phyloP scores from a whole-genome alignment of 2,888 invertebrate genomes.

The Branchipolynoe longqiensis region DNA sequence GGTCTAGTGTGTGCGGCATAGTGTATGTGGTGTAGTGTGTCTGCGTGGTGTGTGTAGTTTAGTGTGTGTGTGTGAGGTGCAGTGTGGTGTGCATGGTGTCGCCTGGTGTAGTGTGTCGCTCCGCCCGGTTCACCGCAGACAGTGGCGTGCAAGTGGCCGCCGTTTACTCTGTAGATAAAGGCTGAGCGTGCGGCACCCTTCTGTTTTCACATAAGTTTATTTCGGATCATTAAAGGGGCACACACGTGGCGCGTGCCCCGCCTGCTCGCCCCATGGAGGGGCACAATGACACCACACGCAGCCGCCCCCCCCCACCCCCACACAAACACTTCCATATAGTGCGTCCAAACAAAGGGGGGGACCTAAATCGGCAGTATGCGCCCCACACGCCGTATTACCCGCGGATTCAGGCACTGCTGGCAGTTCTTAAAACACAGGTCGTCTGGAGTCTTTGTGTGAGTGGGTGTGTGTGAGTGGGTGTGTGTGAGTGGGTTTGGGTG shows the following conservation, averaged over 20 bases:
- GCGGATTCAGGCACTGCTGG: no score
- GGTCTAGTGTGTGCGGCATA: no score
- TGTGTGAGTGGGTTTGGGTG: neutral
- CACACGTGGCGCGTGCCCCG: neutral
- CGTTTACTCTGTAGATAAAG: constrained; percentile 19
- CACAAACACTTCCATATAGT: neutral
- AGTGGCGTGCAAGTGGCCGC: neutral
- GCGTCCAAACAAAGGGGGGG: no score
- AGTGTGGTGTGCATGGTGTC: neutral
- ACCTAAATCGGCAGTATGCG: no score
- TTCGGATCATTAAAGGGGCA: constrained; percentile 24
- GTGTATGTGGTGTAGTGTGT: no score
- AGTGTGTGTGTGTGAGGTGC: neutral
- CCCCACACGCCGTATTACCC: no score
- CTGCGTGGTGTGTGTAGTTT: neutral
- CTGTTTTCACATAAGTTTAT: constrained; percentile 47
- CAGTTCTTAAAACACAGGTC: no score
- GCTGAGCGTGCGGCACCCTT: constrained; percentile 3
- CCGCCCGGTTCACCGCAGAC: constrained; percentile 42
- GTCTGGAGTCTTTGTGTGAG: no score
- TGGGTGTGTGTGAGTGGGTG: no score
- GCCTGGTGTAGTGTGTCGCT: no score
- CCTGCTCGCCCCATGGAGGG: neutral
- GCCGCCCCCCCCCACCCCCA: no score
- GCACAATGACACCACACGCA: no score